phyloP scores from a whole-genome alignment of 2,113 vertebrate genomes.

The Dascyllus trimaculatus region DNA sequence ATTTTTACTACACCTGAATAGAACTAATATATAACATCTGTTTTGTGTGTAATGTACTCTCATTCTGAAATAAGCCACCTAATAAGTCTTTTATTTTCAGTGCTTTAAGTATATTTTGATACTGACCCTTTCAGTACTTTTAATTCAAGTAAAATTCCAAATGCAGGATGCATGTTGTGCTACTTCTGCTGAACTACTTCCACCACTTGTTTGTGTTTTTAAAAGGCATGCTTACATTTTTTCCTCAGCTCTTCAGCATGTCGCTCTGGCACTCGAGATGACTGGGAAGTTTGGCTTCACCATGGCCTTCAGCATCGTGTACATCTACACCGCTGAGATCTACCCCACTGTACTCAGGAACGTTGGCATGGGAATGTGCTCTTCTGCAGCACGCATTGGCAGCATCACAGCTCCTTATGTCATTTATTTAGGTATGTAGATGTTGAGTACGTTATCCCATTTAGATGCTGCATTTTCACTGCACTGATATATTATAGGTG shows the following conservation, averaged over 20 bases:
- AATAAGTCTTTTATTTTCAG: no score
- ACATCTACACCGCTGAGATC: conserved; percentile 94
- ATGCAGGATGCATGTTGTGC: no score
- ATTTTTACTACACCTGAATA: no score
- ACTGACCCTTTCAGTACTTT: no score
- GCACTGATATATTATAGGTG: neutral
- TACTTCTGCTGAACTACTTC: no score
- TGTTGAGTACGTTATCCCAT: neutral
- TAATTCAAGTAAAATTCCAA: no score
- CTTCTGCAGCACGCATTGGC: conserved; percentile 92
- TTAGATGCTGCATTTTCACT: neutral
- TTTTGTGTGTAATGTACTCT: no score
- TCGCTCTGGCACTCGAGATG: conserved; percentile 90
- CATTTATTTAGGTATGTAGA: conserved; percentile 88
- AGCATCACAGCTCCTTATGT: conserved; percentile 95
- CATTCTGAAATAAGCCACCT: no score
- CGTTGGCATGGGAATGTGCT: conserved; percentile 95
- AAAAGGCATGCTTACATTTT: no score
- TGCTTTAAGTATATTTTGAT: no score
- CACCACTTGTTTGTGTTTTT: no score
- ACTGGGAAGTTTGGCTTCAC: conserved; percentile 94
- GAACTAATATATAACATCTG: no score
- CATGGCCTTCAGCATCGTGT: conserved; percentile 91
- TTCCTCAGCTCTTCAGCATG: conserved; percentile 79
- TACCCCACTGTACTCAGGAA: conserved; percentile 96